phyloP scores from a whole-genome alignment of 2,888 invertebrate genomes.

The Andrena trimmerana region DNA sequence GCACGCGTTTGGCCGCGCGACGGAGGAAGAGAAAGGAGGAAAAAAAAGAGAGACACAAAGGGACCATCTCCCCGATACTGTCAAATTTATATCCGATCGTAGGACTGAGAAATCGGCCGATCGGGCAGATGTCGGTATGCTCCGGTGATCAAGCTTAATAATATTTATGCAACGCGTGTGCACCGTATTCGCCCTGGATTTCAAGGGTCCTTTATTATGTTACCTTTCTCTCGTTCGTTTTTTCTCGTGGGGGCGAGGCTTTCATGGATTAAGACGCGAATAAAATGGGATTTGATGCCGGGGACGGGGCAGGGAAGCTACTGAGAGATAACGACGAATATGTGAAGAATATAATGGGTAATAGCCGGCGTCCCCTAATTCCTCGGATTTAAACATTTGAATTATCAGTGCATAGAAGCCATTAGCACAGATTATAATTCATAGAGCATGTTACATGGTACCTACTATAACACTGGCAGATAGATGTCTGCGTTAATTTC shows the following conservation, averaged over 20 bases:
- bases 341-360: too few species aligned
- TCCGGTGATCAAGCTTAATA: conserved; percentile 79
- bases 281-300: conserved; percentile 31
- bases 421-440: too few species aligned
- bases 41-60: conserved; percentile 64
- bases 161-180: conserved; percentile 81
- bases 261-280: conserved; percentile 61
- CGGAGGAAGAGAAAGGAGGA: conserved; percentile 42
- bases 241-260: conserved; percentile 38
- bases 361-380: too few species aligned
- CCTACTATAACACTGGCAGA: not conserved
- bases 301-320: not conserved
- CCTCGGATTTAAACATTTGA: too few species aligned
- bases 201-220: conserved; percentile 63
- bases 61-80: conserved; percentile 65
- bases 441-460: too few species aligned
- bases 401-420: too few species aligned
- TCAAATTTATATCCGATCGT: conserved; percentile 73
- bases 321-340: conserved; percentile 1
- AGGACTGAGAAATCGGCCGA: conserved; percentile 65
- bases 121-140: conserved; percentile 79
- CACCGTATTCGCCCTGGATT: conserved; percentile 59
- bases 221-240: conserved; percentile 27
- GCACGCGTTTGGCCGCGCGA: conserved; percentile 52
- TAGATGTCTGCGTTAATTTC: not conserved